phyloP scores from a whole-genome alignment of 2,888 invertebrate genomes.

The Perdita meconis region DNA sequence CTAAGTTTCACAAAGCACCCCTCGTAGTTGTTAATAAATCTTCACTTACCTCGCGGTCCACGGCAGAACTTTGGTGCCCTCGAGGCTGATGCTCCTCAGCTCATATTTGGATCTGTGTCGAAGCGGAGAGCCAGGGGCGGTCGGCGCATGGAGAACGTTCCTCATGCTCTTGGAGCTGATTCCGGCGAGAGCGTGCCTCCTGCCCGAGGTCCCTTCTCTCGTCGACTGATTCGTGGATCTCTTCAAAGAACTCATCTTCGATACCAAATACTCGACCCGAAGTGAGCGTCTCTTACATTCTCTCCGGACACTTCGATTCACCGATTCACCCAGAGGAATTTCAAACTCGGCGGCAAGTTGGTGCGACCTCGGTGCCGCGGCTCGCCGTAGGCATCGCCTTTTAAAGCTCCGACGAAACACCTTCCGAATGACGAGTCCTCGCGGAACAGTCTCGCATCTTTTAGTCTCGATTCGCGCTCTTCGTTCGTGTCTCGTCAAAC shows the following conservation, averaged over 20 bases:
- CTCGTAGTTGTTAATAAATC: neutral
- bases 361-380: neutral
- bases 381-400: neutral
- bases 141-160: slow-evolving; percentile 63
- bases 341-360: neutral
- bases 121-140: slow-evolving; percentile 76
- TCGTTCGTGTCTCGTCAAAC: neutral
- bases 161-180: slow-evolving; percentile 75
- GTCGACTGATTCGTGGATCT: slow-evolving; percentile 74
- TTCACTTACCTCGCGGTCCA: slow-evolving; percentile 81
- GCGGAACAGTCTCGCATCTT: neutral
- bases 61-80: slow-evolving; percentile 82
- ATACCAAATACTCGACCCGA: neutral
- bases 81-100: slow-evolving; percentile 84
- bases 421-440: neutral
- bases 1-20: too few relatives aligned
- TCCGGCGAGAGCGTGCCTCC: slow-evolving; percentile 72
- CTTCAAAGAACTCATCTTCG: slow-evolving; percentile 76
- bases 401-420: neutral
- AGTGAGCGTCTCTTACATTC: slow-evolving; percentile 11
- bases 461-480: too few relatives aligned
- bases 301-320: neutral
- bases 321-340: neutral
- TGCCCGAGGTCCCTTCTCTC: slow-evolving; percentile 70
- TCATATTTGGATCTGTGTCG: slow-evolving; percentile 82